A percentile compares a stretch with the other conserved stretches of the same genome.
phyloP scores from a whole-genome alignment of 1,140 invertebrate genomes.

The Calosoma granatense region DNA sequence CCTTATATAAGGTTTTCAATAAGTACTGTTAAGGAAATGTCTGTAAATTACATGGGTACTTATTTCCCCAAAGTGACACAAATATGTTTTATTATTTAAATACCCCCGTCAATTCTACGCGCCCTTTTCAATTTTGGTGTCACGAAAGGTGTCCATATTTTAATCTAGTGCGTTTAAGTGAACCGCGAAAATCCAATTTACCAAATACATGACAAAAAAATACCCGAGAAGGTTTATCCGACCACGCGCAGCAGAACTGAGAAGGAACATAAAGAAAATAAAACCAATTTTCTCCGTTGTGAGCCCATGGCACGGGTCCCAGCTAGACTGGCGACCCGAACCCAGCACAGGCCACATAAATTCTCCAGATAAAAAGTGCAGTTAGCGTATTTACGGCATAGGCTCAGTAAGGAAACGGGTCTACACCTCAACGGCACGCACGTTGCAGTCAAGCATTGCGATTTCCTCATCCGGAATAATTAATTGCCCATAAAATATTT shows the following conservation, averaged over 20 bases:
- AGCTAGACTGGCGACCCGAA: neutral
- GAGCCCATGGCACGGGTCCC: neutral
- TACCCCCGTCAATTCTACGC: neutral
- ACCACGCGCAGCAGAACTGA: neutral
- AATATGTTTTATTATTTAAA: too few species aligned
- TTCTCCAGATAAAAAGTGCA: slow-evolving; percentile 4
- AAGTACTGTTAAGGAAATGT: too few species aligned
- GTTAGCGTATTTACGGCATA: neutral
- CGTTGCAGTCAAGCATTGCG: neutral
- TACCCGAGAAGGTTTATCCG: neutral
- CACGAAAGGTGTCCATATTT: slow-evolving; percentile 5
- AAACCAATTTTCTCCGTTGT: neutral
- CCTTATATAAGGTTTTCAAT: too few species aligned
- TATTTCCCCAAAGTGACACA: too few species aligned
- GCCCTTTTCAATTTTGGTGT: neutral
- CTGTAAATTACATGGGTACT: too few species aligned
- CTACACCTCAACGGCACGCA: neutral
- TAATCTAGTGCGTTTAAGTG: neutral
- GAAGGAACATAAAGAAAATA: slow-evolving; percentile 3
- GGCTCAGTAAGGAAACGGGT: neutral
- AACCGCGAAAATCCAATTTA: neutral
- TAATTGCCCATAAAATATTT: slow-evolving; percentile 9
- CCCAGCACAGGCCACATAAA: neutral
- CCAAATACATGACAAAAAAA: slow-evolving; percentile 4
- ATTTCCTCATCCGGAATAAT: neutral